phyloP scores from a whole-genome alignment of 2,888 invertebrate genomes.

The Neoaliturus tenellus region DNA sequence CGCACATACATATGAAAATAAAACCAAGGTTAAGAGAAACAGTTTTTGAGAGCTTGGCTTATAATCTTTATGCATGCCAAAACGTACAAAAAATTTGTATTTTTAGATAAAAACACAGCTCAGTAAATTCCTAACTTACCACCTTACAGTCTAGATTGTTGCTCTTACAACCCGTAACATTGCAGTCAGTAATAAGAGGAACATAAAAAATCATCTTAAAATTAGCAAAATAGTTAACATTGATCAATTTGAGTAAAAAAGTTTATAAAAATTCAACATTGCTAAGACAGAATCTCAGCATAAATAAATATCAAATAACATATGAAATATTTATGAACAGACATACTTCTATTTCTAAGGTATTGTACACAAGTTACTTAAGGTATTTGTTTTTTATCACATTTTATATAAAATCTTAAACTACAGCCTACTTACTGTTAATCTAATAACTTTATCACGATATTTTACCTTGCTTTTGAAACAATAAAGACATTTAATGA shows the following conservation, averaged over 20 bases:
- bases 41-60: no score
- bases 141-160: background rate
- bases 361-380: no score
- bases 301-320: background rate
- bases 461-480: background rate
- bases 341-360: no score
- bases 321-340: no score
- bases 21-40: no score
- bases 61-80: no score
- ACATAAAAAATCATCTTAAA: background rate
- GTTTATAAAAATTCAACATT: background rate
- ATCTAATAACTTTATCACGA: background rate
- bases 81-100: no score
- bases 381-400: no score
- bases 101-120: background rate
- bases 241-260: background rate
- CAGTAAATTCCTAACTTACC: background rate
- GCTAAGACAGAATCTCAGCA: background rate
- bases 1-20: no score
- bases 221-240: background rate
- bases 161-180: slow-evolving; percentile 10
- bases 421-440: background rate
- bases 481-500: slow-evolving; percentile 6
- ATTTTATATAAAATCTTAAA: no score
- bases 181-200: background rate